These are phyloP conservation scores for Tiliacea aurago DNA, from an alignment of 2,888 invertebrate species.

Conservation along the genomic window DNA sequence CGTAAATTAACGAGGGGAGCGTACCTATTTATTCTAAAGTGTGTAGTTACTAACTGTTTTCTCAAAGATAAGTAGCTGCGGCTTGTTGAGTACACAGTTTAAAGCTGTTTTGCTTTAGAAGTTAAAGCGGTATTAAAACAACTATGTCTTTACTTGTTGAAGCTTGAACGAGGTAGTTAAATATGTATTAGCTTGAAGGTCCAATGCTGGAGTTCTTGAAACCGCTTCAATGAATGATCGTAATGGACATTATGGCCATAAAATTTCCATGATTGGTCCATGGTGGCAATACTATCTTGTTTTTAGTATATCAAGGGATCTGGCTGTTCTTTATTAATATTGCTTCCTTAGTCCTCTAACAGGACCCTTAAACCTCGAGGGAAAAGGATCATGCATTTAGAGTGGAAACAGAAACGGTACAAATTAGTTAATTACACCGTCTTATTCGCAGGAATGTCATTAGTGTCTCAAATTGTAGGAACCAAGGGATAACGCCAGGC, in stretches of 20 bases:
- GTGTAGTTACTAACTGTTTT: constrained; percentile 51
- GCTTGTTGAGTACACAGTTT: constrained; percentile 34
- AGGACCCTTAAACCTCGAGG: not conserved
- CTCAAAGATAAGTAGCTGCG: constrained; percentile 32
- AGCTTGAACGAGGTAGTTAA: constrained; percentile 11
- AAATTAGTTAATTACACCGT: not conserved
- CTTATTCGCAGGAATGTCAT: not conserved
- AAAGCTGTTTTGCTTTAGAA: constrained; percentile 23
- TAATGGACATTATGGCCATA: no score
- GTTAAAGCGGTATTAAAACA: constrained; percentile 28
- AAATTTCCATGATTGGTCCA: not conserved
- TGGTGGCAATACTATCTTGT: no score
- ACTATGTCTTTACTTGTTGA: constrained; percentile 39
- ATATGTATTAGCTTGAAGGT: constrained; percentile 6
- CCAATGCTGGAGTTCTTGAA: not conserved
- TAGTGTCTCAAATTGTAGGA: not conserved
- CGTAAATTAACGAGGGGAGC: constrained; percentile 41
- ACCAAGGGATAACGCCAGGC: not conserved
- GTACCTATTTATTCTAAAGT: constrained; percentile 36
- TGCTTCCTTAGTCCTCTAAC: not conserved
- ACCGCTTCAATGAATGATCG: not conserved
- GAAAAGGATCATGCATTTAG: not conserved
- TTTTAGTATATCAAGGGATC: no score
- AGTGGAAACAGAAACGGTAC: not conserved
- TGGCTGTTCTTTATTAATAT: not conserved